Conservation (phyloP, 2,888 invertebrate species). For the Antheraea yamamai region DNA sequence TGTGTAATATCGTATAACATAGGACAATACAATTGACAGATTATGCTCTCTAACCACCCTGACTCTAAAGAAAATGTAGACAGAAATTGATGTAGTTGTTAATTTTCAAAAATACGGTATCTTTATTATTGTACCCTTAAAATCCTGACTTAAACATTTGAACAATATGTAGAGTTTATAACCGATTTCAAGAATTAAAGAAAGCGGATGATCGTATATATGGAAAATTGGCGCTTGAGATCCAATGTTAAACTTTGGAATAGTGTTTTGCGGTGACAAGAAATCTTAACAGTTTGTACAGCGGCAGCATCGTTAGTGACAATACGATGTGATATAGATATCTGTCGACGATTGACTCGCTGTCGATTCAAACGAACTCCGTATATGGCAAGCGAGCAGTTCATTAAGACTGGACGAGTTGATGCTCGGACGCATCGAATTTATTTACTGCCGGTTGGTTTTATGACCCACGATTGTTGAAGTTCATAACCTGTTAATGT, state of each 20-base stretch:
- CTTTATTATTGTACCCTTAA: background rate
- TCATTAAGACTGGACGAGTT: conserved; percentile 48
- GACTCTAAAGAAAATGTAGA: too few species aligned
- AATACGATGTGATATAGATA: conserved; percentile 68
- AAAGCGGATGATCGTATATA: background rate
- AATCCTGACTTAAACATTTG: background rate
- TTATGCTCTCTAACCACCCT: background rate
- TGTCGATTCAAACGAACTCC: conserved; percentile 63
- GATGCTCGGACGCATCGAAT: conserved; percentile 14
- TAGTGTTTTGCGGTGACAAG: background rate
- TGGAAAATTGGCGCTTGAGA: background rate
- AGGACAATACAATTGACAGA: background rate
- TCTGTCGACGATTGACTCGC: conserved; percentile 59
- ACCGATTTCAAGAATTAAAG: background rate
- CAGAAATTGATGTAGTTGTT: too few species aligned
- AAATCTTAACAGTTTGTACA: conserved; percentile 11
- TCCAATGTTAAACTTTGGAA: background rate
- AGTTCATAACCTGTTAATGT: background rate
- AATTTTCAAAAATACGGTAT: background rate
- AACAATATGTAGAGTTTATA: background rate
- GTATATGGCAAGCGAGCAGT: conserved; percentile 55
- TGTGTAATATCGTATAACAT: background rate
- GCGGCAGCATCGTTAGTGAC: conserved; percentile 58
- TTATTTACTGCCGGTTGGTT: conserved; percentile 7
- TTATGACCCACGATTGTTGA: conserved; percentile 7